Conservation (phyloP, 2,113 vertebrate genomes). For the Pampusana beccarii region DNA sequence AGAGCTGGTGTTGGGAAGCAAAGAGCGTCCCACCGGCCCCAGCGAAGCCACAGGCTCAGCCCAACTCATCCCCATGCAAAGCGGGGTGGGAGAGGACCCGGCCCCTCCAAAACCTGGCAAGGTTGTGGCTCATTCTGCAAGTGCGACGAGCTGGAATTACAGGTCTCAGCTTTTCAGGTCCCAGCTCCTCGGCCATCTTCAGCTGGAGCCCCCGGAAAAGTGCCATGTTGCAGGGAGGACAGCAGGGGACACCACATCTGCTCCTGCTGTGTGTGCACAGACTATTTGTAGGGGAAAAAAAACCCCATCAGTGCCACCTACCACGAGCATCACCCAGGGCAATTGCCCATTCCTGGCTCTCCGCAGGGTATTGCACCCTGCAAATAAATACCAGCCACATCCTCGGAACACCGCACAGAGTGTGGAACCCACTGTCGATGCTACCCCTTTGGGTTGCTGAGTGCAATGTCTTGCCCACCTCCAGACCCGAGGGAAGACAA, state of each 20-base stretch:
- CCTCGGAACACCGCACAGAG: neutral
- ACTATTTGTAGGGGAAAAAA: neutral
- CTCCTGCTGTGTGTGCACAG: neutral
- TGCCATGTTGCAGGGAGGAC: neutral
- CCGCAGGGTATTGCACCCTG: rapidly evolving
- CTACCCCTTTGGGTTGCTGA: neutral
- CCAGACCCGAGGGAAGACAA: neutral
- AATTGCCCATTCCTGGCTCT: neutral
- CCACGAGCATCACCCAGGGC: neutral
- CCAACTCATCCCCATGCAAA: too few relatives aligned
- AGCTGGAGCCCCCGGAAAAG: neutral
- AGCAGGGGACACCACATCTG: neutral
- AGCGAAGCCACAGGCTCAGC: neutral
- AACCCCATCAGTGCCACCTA: neutral
- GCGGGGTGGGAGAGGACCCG: neutral
- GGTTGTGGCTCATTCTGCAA: neutral
- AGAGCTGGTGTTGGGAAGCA: neutral
- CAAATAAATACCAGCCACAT: neutral
- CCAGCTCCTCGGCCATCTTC: neutral
- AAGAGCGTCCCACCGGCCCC: neutral
- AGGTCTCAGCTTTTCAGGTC: neutral
- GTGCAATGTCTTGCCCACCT: neutral
- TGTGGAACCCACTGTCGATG: rapidly evolving
- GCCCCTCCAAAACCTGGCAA: neutral
- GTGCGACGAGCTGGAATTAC: neutral